Evolutionary conservation across 2,113 vertebrate genomes (phyloP).

Genomic region (Gavialis gangeticus): DNA sequence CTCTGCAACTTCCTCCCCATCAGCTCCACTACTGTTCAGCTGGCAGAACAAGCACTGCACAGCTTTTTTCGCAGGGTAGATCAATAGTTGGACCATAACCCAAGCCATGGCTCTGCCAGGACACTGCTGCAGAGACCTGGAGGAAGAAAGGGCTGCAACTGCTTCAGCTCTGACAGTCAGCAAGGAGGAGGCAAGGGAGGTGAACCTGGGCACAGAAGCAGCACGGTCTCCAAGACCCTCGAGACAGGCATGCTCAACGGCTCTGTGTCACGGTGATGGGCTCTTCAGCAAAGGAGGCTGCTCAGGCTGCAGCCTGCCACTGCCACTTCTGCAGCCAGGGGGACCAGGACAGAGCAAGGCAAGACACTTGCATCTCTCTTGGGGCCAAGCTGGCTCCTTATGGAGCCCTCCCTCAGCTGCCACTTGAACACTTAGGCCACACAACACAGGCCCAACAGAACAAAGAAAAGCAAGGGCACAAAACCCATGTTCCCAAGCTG

Average conservation of each 20-base stretch:
- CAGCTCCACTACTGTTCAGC: fast-evolving
- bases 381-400: constrained; percentile 25
- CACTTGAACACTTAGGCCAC: neutral
- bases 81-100: neutral
- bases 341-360: neutral
- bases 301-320: neutral
- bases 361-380: neutral
- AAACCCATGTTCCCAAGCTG: neutral
- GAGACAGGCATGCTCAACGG: fast-evolving
- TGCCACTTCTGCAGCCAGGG: neutral
- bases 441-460: neutral
- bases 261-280: neutral
- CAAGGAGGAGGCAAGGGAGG: neutral
- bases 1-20: neutral
- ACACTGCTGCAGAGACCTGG: fast-evolving
- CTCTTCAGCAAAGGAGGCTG: neutral
- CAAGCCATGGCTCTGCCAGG: neutral
- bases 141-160: neutral
- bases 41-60: neutral
- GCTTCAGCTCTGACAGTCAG: neutral
- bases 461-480: neutral
- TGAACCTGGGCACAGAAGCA: neutral
- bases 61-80: neutral
- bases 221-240: neutral
- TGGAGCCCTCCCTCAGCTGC: neutral